These are phyloP conservation scores for Mellilla xanthometata DNA, from an alignment of 2,888 invertebrate species.

Conservation along the genomic window DNA sequence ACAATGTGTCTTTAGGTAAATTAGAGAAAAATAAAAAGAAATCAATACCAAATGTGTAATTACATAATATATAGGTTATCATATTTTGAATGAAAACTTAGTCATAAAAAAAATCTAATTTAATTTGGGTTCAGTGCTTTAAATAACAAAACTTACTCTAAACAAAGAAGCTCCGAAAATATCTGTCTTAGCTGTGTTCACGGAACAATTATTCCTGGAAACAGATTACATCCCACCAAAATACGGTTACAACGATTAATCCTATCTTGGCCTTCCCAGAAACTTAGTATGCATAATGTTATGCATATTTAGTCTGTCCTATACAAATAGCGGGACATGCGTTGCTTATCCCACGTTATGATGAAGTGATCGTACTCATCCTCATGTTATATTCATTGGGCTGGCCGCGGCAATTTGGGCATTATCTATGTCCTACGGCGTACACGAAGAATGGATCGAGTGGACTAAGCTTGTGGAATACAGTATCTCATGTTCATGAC, in stretches of 20 bases:
- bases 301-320: slow-evolving; percentile 52
- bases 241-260: slow-evolving; percentile 37
- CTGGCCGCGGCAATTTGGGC: slow-evolving; percentile 63
- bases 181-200: not conserved
- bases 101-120: no score
- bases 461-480: no score
- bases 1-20: no score
- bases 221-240: slow-evolving; percentile 35
- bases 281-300: slow-evolving; percentile 42
- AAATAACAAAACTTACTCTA: no score
- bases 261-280: slow-evolving; percentile 30
- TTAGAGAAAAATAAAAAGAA: no score
- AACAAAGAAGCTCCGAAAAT: not conserved
- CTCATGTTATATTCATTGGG: slow-evolving; percentile 72
- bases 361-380: slow-evolving; percentile 63
- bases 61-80: no score
- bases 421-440: slow-evolving; percentile 48
- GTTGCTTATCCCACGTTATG: slow-evolving; percentile 51
- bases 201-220: not conserved
- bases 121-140: no score
- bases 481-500: no score
- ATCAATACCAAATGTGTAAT: no score
- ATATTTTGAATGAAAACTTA: no score
- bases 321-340: slow-evolving; percentile 54
- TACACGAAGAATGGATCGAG: not conserved